Conservation (phyloP, 2,888 invertebrate genomes). For the Eucera pruinosa region DNA sequence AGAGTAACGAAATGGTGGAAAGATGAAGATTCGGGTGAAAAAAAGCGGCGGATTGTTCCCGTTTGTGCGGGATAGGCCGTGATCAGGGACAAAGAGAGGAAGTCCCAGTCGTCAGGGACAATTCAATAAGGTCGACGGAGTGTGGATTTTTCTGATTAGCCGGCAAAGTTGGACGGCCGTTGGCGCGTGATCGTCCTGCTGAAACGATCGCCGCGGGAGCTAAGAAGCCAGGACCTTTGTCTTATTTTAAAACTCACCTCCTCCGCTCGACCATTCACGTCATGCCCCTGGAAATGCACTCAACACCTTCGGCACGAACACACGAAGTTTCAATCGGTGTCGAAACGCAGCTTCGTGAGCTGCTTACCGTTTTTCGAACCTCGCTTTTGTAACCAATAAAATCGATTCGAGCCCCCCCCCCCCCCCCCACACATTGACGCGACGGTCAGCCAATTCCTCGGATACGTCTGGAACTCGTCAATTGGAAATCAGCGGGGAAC, state of each 20-base stretch:
- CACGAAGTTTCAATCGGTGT: conserved; percentile 78
- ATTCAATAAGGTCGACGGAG: conserved; percentile 81
- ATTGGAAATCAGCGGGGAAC: conserved; percentile 6
- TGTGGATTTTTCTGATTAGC: conserved; percentile 83
- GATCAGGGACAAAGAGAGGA: conserved; percentile 38
- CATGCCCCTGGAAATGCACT: conserved; percentile 76
- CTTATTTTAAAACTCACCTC: conserved; percentile 76
- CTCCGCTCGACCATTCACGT: conserved; percentile 73
- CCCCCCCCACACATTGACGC: background rate
- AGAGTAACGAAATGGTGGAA: background rate
- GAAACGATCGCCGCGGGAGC: conserved; percentile 66
- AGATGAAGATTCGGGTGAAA: background rate
- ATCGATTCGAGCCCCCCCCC: conserved; percentile 43
- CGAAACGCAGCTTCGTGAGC: conserved; percentile 77
- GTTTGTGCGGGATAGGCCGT: conserved; percentile 29
- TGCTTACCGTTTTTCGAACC: conserved; percentile 65
- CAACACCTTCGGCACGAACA: conserved; percentile 72
- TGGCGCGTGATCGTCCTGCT: conserved; percentile 81
- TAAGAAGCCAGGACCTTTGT: conserved; percentile 62
- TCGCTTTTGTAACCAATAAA: conserved; percentile 30
- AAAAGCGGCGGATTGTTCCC: conserved; percentile 17
- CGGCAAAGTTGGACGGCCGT: conserved; percentile 79
- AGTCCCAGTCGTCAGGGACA: conserved; percentile 61
- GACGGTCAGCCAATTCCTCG: conserved; percentile 15
- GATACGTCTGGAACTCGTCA: conserved; percentile 14